These are phyloP conservation scores for Falcaria lacertinaria DNA, from an alignment of 2,888 invertebrate species.

Conservation along the genomic window DNA sequence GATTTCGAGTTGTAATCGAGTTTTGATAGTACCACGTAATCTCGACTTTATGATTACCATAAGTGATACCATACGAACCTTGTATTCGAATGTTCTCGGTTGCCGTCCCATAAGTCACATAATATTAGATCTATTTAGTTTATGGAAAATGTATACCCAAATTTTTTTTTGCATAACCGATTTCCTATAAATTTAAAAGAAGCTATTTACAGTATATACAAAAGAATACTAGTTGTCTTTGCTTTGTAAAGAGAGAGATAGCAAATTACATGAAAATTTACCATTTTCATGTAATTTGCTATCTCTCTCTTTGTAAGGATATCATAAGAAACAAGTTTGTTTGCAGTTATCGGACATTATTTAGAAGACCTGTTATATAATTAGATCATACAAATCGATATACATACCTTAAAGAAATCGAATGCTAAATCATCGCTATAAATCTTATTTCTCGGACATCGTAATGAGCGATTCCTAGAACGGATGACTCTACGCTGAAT, in stretches of 20 bases:
- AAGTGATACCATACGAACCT: constrained; percentile 39
- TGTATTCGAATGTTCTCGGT: constrained; percentile 25
- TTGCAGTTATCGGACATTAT: too few relatives aligned
- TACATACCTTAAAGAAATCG: too few relatives aligned
- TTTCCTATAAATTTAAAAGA: too few relatives aligned
- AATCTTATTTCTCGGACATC: constrained; percentile 4
- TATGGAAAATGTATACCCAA: constrained; percentile 2
- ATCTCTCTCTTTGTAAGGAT: too few relatives aligned
- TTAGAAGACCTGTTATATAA: too few relatives aligned
- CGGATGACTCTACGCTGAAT: constrained; percentile 33
- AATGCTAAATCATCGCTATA: not conserved
- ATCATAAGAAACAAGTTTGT: too few relatives aligned
- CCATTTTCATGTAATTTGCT: too few relatives aligned
- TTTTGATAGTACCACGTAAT: constrained; percentile 40
- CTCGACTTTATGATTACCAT: constrained; percentile 39
- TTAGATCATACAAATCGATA: not conserved
- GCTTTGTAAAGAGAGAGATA: too few relatives aligned
- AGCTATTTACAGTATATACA: too few relatives aligned
- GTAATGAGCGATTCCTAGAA: constrained; percentile 62
- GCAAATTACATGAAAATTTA: too few relatives aligned
- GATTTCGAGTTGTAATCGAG: constrained; percentile 40
- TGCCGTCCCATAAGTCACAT: constrained; percentile 28
- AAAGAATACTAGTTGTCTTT: too few relatives aligned
- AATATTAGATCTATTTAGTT: constrained; percentile 19
- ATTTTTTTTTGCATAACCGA: not conserved